phyloP scores from a whole-genome alignment of 2,888 invertebrate species.

The Drosophila buzzatii region DNA sequence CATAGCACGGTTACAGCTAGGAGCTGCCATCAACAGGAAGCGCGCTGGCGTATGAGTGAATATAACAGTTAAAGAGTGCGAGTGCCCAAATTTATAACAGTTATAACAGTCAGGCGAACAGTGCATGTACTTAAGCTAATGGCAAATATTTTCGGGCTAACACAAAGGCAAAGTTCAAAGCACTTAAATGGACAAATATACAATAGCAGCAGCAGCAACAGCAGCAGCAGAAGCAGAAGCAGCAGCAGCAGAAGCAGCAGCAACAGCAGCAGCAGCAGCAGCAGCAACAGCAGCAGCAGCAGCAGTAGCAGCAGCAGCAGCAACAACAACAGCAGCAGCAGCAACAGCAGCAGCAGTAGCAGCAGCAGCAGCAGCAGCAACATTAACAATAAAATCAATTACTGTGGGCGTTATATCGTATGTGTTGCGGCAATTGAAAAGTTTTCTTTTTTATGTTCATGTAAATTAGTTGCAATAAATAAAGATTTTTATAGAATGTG shows the following conservation, averaged over 20 bases:
- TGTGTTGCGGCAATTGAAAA: slow-evolving; percentile 25
- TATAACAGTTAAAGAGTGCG: slow-evolving; percentile 11
- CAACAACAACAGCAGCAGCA: slow-evolving; percentile 7
- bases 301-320: slow-evolving; percentile 6
- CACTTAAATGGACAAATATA: slow-evolving; percentile 22
- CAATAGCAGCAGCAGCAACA: no score
- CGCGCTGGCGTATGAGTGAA: slow-evolving; percentile 37
- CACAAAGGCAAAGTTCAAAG: slow-evolving; percentile 28
- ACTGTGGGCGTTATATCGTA: slow-evolving; percentile 28
- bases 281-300: slow-evolving; percentile 19
- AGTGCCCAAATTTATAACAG: slow-evolving; percentile 11
- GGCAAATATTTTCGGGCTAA: slow-evolving; percentile 20
- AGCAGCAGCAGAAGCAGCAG: no score
- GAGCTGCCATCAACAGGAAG: not conserved
- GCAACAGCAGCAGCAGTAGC: slow-evolving; percentile 22
- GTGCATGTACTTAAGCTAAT: slow-evolving; percentile 33
- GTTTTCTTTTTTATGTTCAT: slow-evolving; percentile 34
- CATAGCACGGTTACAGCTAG: slow-evolving; percentile 24
- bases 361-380: slow-evolving; percentile 20
- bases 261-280: slow-evolving; percentile 25
- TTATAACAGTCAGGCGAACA: slow-evolving; percentile 1
- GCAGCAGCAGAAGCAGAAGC: no score
- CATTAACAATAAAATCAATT: slow-evolving; percentile 21
- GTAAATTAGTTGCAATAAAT: slow-evolving; percentile 49
- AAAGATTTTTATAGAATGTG: slow-evolving; percentile 38